A percentile compares a stretch with the other conserved stretches of the same genome.
phyloP scores from a whole-genome alignment of 2,888 invertebrate species.

The Empis stercorea region DNA sequence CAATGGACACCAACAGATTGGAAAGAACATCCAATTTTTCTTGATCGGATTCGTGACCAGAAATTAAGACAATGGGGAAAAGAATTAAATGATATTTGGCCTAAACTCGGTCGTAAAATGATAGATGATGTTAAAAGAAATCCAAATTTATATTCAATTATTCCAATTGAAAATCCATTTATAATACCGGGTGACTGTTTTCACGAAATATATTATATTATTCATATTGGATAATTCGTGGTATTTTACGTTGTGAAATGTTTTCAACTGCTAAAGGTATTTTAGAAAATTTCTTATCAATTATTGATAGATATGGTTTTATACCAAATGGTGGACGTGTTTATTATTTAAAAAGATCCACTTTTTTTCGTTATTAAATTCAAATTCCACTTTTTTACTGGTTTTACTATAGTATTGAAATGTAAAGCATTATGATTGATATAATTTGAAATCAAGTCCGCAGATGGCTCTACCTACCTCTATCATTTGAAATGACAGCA shows the following conservation, averaged over 20 bases:
- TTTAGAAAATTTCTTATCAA: constrained; percentile 65
- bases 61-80: constrained; percentile 53
- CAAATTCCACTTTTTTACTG: no score
- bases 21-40: constrained; percentile 53
- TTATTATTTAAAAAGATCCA: constrained; percentile 66
- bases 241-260: constrained; percentile 72
- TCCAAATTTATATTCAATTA: constrained; percentile 62
- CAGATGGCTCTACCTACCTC: no score
- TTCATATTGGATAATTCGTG: constrained; percentile 78
- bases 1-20: constrained; percentile 58
- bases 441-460: no score
- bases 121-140: constrained; percentile 48
- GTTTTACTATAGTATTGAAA: no score
- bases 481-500: no score
- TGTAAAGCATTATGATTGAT: no score
- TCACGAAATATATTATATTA: constrained; percentile 84
- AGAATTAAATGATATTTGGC: constrained; percentile 55
- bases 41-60: constrained; percentile 53
- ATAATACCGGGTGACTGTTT: constrained; percentile 80
- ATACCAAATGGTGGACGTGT: constrained; percentile 79
- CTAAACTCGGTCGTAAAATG: constrained; percentile 56
- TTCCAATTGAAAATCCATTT: constrained; percentile 66
- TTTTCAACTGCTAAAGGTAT: constrained; percentile 57
- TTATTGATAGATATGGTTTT: constrained; percentile 61
- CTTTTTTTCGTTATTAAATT: no score